Evolutionary conservation across 2,797 vertebrate genomes (phyloP), one percentile per base, ranked within the genome.

Genomic region (Coregonus ussuriensis): DNA sequence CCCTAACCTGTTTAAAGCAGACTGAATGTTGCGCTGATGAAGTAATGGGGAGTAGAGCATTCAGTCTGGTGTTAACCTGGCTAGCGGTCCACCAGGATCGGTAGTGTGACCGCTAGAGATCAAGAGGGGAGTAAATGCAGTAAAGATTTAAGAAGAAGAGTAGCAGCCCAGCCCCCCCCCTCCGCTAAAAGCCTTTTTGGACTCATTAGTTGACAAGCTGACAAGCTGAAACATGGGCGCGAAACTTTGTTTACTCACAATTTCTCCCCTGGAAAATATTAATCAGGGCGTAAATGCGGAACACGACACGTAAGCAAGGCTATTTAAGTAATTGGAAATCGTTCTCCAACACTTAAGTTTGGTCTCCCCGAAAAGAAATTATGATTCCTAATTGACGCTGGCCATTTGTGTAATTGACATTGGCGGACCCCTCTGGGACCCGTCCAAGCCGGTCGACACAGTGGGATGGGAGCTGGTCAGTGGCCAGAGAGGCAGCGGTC

Each of bases 321-420:
- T 71, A 79, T 84, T 80, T 82, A 81, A 84, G 82, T 82, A 84
- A 84, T 86, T 87, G 84, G 77, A 74, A 63, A 82, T 81, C 81
- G 41, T 83, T 83, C 77, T 78, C 78, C 74, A 82, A 82, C 81
- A 81, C 77, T 77, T 78, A 71, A 68, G 81, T 73, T 80, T 68
- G 53, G 74, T 70, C 53, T 35, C 31, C 59, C 7, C 67, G n/a
- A 37, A 75, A 71, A 76, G 37, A 74, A 47, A 79, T 16, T 16
- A 67, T 37, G 52, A 72, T 65, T 51, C 7, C 78, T 87, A 85
- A 83, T 82, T 81, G 78, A 82, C 74, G 74, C 4, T 25, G 16
- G 7, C 73, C 72, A 81, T 87, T 88, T 88, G 81, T 84, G 84
- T 88, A 85, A 85, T 87, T 84, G 79, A 83, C 63, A 78, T 7